A percentile compares a stretch with the other conserved stretches of the same genome.
phyloP scores from a whole-genome alignment of 2,888 invertebrate species.

The Cheilosia scutellata region DNA sequence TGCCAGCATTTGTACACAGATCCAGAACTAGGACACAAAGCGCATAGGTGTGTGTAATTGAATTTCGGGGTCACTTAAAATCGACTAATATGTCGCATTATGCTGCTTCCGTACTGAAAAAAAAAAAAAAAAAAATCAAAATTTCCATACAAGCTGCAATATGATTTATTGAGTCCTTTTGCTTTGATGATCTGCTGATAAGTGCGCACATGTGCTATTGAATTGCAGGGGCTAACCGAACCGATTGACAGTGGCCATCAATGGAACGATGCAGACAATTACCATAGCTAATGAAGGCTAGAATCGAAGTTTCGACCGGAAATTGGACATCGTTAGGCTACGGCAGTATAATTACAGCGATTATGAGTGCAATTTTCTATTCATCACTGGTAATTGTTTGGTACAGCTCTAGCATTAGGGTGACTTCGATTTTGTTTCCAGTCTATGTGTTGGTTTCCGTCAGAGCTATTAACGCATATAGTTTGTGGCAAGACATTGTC shows the following conservation, averaged over 20 bases:
- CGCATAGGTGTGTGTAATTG: not conserved
- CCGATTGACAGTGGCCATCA: constrained; percentile 30
- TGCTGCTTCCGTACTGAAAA: constrained; percentile 1
- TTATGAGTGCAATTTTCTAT: constrained; percentile 16
- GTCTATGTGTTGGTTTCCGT: not conserved
- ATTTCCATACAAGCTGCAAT: constrained; percentile 7
- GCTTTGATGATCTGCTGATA: not conserved
- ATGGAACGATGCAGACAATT: constrained; percentile 31
- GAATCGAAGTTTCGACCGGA: constrained; percentile 19
- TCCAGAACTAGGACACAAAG: too few relatives aligned
- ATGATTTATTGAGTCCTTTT: constrained; percentile 41
- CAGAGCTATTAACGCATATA: not conserved
- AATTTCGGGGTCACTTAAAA: constrained; percentile 21
- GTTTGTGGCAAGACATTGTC: not conserved
- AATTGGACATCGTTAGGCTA: constrained; percentile 33
- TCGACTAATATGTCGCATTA: constrained; percentile 14
- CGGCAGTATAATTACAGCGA: constrained; percentile 35
- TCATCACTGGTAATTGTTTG: constrained; percentile 3
- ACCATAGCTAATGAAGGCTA: constrained; percentile 1
- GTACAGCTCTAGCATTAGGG: not conserved
- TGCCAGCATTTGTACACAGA: too few relatives aligned
- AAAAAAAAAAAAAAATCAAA: too few relatives aligned
- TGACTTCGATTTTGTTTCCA: not conserved
- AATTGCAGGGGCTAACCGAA: not conserved
- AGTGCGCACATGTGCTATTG: not conserved